Percentiles rank a stretch among this genome's conserved stretches.
These are phyloP conservation scores for Emesis furor DNA, from an alignment of 2,888 invertebrate species.

Conservation along the genomic window DNA sequence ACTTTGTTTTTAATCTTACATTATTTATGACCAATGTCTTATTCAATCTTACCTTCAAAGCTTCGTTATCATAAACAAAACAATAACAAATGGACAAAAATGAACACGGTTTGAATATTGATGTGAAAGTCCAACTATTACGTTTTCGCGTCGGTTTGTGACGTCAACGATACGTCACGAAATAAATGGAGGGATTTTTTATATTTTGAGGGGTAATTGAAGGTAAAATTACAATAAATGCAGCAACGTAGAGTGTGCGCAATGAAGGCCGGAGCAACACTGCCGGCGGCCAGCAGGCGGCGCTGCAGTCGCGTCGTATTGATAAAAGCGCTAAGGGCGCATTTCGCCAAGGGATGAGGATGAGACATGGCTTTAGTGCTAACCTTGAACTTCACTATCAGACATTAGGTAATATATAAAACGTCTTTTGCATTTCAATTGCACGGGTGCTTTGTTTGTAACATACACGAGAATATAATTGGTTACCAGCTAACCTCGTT, in stretches of 20 bases:
- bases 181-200: constrained; percentile 69
- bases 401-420: constrained; percentile 88
- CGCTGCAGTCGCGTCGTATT: constrained; percentile 84
- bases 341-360: constrained; percentile 52
- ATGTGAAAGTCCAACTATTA: background rate
- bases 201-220: constrained; percentile 84
- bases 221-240: constrained; percentile 83
- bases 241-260: constrained; percentile 89
- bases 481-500: no score
- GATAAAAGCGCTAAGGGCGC: constrained; percentile 89
- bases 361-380: constrained; percentile 82
- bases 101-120: background rate
- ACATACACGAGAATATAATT: no score
- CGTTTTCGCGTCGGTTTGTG: background rate
- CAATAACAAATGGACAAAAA: constrained; percentile 1
- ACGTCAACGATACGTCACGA: background rate
- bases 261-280: constrained; percentile 83
- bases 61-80: background rate
- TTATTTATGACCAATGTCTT: background rate
- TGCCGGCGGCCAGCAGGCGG: constrained; percentile 85
- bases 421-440: no score
- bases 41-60: background rate
- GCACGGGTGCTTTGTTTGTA: no score
- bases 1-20: background rate
- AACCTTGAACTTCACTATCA: constrained; percentile 89